Conservation (phyloP, 2,797 vertebrate species). For the Nannoperca obscura region DNA sequence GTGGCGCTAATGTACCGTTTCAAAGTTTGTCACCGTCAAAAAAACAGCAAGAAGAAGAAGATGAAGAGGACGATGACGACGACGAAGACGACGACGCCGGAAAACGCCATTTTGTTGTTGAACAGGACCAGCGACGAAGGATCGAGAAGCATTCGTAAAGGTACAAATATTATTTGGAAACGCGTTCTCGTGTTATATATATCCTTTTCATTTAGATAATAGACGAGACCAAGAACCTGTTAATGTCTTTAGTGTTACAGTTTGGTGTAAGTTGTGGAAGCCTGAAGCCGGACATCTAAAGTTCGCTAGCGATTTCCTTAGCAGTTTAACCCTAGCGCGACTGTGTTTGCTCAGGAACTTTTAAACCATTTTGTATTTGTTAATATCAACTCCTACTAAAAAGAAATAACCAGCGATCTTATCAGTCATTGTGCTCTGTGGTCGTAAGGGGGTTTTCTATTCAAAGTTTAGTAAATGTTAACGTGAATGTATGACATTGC, state of each 20-base stretch:
- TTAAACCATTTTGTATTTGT: neutral
- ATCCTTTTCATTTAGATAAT: rapidly evolving
- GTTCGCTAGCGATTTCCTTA: constrained; percentile 59
- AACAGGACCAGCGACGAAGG: constrained; percentile 64
- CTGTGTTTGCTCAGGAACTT: constrained; percentile 17
- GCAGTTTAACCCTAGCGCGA: constrained; percentile 33
- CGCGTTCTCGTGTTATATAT: rapidly evolving
- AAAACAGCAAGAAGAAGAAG: neutral
- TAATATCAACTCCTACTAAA: rapidly evolving
- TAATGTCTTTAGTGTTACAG: neutral
- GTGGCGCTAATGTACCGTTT: neutral
- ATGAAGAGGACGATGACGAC: constrained; percentile 13
- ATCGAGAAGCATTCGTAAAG: constrained; percentile 58
- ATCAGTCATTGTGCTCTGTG: rapidly evolving
- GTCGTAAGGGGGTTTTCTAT: rapidly evolving
- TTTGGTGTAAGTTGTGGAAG: neutral
- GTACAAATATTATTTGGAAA: constrained; percentile 45
- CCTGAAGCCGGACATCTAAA: constrained; percentile 23
- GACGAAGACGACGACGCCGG: constrained; percentile 51
- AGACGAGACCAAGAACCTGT: rapidly evolving
- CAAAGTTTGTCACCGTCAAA: rapidly evolving
- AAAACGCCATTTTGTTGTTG: constrained; percentile 83
- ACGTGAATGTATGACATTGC: neutral
- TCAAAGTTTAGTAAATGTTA: neutral
- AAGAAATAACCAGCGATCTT: rapidly evolving